Evolutionary conservation across 2,888 invertebrate genomes (phyloP).

Genomic region (Cheilosia vulpina): DNA sequence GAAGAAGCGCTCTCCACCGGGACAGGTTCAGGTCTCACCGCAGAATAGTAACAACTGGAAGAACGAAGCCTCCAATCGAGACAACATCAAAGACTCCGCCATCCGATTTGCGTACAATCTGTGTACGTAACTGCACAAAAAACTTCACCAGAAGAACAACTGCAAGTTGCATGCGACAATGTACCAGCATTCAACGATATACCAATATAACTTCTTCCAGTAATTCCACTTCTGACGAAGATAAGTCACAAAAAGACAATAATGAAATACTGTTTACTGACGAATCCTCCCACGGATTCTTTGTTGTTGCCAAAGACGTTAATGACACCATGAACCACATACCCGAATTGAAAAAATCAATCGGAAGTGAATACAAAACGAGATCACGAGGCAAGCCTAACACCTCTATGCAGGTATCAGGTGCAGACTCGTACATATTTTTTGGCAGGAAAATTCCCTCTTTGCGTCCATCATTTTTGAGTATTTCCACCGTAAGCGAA

Average conservation of each 20-base stretch:
- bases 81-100: constrained; percentile 81
- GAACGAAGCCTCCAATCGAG: constrained; percentile 78
- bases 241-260: constrained; percentile 79
- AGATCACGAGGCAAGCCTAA: constrained; percentile 77
- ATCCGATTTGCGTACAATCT: constrained; percentile 80
- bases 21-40: constrained; percentile 84
- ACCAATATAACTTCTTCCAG: constrained; percentile 74
- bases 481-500: constrained; percentile 84
- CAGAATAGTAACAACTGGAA: constrained; percentile 80
- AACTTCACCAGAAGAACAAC: constrained; percentile 83
- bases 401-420: constrained; percentile 58
- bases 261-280: constrained; percentile 83
- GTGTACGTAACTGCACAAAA: constrained; percentile 83
- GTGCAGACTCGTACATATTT: constrained; percentile 87
- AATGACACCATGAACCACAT: constrained; percentile 82
- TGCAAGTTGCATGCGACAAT: constrained; percentile 83
- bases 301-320: constrained; percentile 82
- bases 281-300: constrained; percentile 82
- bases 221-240: constrained; percentile 49
- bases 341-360: constrained; percentile 77
- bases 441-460: constrained; percentile 88
- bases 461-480: constrained; percentile 80
- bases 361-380: constrained; percentile 75
- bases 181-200: constrained; percentile 80
- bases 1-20: constrained; percentile 86